Evolutionary conservation across 1,140 invertebrate species (phyloP).

Genomic region (Ganaspis sp.): DNA sequence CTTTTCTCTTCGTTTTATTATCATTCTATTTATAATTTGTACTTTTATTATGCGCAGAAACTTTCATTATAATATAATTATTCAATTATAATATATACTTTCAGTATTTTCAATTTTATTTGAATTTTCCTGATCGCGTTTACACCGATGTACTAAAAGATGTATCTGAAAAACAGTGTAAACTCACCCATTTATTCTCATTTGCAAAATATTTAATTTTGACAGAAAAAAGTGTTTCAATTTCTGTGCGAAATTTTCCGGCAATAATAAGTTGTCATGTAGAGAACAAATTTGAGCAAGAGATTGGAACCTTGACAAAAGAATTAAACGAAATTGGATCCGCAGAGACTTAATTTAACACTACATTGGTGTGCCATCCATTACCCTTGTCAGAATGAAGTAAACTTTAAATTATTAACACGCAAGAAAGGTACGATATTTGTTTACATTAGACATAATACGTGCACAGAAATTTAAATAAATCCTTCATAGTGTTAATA

Average conservation of each 20-base stretch:
- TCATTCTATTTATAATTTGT: too few relatives aligned
- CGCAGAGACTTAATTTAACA: slow-evolving; percentile 29
- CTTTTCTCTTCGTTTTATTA: too few relatives aligned
- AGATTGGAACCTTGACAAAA: background rate
- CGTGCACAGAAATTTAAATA: background rate
- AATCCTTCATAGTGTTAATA: background rate
- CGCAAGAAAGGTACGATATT: background rate
- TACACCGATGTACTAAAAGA: too few relatives aligned
- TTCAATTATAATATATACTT: too few relatives aligned
- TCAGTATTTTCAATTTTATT: too few relatives aligned
- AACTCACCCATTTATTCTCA: too few relatives aligned
- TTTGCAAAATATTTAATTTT: too few relatives aligned
- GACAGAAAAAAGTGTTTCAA: too few relatives aligned
- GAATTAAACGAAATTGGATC: slow-evolving; percentile 53
- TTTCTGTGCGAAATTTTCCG: background rate
- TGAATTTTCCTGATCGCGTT: too few relatives aligned
- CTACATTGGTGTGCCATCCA: slow-evolving; percentile 4
- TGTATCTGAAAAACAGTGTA: too few relatives aligned
- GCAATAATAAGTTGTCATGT: background rate
- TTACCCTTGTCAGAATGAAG: background rate
- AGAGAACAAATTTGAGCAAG: background rate
- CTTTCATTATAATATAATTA: too few relatives aligned
- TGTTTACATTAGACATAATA: background rate
- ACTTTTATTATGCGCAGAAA: too few relatives aligned
- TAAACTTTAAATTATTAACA: slow-evolving; percentile 37